A percentile compares a stretch with the other conserved stretches of the same genome.
Evolutionary conservation across 1,140 invertebrate species (phyloP).

Genomic region (Panonychus citri): DNA sequence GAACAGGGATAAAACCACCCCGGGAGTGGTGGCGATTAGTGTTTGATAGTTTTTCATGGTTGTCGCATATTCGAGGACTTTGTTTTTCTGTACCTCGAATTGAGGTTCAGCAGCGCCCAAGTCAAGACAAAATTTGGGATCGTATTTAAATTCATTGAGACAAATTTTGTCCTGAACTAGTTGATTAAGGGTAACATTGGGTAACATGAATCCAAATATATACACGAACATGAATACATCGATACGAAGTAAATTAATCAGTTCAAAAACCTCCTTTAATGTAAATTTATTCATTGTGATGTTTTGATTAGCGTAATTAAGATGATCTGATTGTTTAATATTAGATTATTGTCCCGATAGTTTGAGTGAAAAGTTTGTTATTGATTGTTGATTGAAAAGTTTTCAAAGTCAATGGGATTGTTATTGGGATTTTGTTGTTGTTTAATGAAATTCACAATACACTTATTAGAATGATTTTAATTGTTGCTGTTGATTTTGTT

Average conservation of each 20-base stretch:
- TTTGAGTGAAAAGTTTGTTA: too few relatives aligned
- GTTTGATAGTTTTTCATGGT: slow-evolving; percentile 1
- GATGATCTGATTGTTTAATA: neutral
- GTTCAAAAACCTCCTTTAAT: neutral
- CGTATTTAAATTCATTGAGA: slow-evolving; percentile 3
- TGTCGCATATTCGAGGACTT: neutral
- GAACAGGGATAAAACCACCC: slow-evolving; percentile 1
- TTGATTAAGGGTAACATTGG: slow-evolving; percentile 2
- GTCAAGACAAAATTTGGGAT: slow-evolving; percentile 1
- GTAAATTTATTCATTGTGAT: neutral
- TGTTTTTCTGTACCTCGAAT: neutral
- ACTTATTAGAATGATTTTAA: too few relatives aligned
- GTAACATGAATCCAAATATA: slow-evolving; percentile 1
- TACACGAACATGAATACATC: slow-evolving; percentile 7
- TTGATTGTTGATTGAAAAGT: too few relatives aligned
- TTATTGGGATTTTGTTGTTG: too few relatives aligned
- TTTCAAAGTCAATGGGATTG: too few relatives aligned
- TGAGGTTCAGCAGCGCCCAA: neutral
- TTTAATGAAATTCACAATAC: too few relatives aligned
- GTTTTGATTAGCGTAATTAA: neutral
- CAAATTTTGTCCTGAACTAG: slow-evolving; percentile 9
- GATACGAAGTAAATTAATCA: neutral
- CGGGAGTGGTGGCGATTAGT: slow-evolving; percentile 1
- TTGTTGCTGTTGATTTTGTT: too few relatives aligned
- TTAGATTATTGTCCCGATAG: too few relatives aligned